Conservation (phyloP, 2,888 invertebrate genomes). For the Ophion obscuratus region DNA sequence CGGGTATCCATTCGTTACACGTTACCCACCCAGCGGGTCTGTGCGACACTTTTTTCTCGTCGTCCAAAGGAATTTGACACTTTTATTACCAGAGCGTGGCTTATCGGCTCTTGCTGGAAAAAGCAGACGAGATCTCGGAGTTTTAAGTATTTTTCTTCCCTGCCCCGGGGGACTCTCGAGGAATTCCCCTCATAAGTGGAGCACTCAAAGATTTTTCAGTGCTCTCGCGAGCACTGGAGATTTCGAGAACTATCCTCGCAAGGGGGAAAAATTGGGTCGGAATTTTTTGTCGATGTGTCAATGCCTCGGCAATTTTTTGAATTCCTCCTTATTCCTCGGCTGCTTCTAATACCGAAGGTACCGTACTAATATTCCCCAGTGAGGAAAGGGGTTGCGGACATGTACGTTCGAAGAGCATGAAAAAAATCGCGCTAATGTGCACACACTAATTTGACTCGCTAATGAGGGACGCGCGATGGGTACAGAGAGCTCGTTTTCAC, state of each 20-base stretch:
- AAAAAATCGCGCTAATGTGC: constrained; percentile 48
- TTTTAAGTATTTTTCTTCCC: constrained; percentile 4
- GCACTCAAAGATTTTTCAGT: constrained; percentile 7
- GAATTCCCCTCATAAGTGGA: background rate
- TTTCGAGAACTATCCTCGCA: background rate
- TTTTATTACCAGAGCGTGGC: background rate
- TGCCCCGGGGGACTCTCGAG: background rate
- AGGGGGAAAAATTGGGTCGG: background rate
- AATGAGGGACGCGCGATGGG: constrained; percentile 62
- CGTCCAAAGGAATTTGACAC: background rate
- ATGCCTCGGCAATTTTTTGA: background rate
- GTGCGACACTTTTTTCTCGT: background rate
- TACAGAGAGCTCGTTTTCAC: background rate
- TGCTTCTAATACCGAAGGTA: background rate
- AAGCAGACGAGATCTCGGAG: background rate
- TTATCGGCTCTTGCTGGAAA: background rate
- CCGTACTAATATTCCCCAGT: background rate
- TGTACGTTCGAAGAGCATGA: background rate
- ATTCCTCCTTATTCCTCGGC: background rate
- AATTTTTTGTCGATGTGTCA: constrained; percentile 3
- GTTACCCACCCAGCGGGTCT: too few relatives aligned
- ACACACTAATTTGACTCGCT: constrained; percentile 71
- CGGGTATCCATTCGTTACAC: too few relatives aligned
- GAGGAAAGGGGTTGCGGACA: background rate
- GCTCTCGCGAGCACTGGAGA: background rate